Conservation (phyloP, 2,888 invertebrate genomes). For the Neoaliturus tenellus region DNA sequence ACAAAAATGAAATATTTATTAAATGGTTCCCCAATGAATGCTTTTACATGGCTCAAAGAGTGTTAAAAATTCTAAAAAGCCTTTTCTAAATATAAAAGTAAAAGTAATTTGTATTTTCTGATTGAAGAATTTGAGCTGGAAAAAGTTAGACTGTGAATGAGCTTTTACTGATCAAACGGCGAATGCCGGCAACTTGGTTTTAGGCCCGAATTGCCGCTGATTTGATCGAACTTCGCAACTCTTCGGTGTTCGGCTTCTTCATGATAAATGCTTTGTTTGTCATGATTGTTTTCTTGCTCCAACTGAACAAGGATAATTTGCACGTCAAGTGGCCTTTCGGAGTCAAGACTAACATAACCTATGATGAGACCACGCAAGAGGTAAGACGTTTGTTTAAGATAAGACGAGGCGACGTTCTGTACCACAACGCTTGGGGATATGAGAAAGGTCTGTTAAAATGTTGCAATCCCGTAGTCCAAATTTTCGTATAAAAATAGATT, state of each 20-base stretch:
- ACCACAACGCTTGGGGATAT: not conserved
- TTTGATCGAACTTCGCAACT: slow-evolving; percentile 96
- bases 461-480: too few species aligned
- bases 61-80: too few species aligned
- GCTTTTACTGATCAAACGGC: slow-evolving; percentile 26
- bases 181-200: slow-evolving; percentile 72
- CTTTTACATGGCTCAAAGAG: too few species aligned
- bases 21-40: too few species aligned
- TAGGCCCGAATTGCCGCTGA: slow-evolving; percentile 94
- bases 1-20: too few species aligned
- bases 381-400: slow-evolving; percentile 76
- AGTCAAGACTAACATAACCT: slow-evolving; percentile 95
- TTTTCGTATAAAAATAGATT: too few species aligned
- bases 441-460: too few species aligned
- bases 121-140: not conserved
- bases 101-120: too few species aligned
- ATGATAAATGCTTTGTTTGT: slow-evolving; percentile 99
- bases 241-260: slow-evolving; percentile 97
- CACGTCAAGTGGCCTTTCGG: slow-evolving; percentile 98
- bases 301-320: slow-evolving; percentile 97
- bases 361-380: slow-evolving; percentile 93
- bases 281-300: slow-evolving; percentile 98
- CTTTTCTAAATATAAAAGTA: too few species aligned
- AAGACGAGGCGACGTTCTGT: not conserved
- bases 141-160: not conserved